These are phyloP conservation scores for Catalaphyllia jardinei DNA, from an alignment of 64 coral and sea anemone species.

Conservation along the genomic window DNA sequence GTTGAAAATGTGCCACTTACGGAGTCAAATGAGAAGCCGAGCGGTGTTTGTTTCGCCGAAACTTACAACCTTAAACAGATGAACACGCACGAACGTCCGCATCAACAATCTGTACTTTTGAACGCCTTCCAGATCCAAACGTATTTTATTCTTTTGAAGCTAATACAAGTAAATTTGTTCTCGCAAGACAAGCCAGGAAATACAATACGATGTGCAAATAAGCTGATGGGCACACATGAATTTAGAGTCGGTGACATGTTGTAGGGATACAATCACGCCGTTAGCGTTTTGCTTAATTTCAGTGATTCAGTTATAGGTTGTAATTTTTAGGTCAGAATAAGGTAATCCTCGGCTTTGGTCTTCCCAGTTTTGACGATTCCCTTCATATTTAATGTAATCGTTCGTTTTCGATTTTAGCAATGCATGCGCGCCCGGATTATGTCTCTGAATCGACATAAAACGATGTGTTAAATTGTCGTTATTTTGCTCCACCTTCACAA, in stretches of 20 bases:
- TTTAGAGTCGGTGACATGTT: slow-evolving; percentile 54
- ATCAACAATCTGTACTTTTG: background rate
- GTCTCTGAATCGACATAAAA: slow-evolving; percentile 8
- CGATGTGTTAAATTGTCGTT: slow-evolving; percentile 1
- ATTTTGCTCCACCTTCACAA: slow-evolving; percentile 30
- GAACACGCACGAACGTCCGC: background rate
- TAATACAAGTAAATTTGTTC: slow-evolving; percentile 28
- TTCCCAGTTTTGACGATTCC: slow-evolving; percentile 29
- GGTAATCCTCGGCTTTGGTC: background rate
- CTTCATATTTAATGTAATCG: slow-evolving; percentile 77
- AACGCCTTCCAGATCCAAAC: background rate
- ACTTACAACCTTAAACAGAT: background rate
- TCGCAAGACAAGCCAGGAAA: slow-evolving; percentile 39
- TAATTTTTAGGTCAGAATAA: background rate
- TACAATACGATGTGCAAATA: slow-evolving; percentile 57
- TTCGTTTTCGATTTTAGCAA: slow-evolving; percentile 80
- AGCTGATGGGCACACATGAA: slow-evolving; percentile 38
- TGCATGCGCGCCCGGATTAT: slow-evolving; percentile 51
- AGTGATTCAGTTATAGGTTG: background rate
- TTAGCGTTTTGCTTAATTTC: slow-evolving; percentile 17
- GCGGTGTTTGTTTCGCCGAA: background rate
- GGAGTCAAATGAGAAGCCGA: slow-evolving; percentile 24
- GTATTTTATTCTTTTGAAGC: background rate
- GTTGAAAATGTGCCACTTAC: slow-evolving; percentile 72
- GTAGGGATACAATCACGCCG: background rate